Evolutionary conservation across 2,888 invertebrate species (phyloP), one percentile per base, ranked within the genome.

Genomic region (Hirtodrosophila trivittata): DNA sequence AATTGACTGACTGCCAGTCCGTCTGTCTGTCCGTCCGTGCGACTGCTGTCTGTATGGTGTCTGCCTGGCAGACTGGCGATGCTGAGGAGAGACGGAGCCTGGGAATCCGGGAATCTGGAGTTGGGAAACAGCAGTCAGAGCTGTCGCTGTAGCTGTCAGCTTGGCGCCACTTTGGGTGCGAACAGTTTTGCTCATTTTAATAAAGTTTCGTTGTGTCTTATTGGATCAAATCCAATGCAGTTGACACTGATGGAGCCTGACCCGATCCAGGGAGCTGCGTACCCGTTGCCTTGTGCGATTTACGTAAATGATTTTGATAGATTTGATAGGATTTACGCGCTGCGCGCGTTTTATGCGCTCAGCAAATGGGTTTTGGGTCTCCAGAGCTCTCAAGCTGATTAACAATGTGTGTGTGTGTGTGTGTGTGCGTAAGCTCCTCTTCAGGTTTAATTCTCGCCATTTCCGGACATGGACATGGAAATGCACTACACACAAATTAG

Each of bases 291-390:
- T 42, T 12, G 56, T 60, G 76, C 63, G 83, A 80, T 80, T 83
- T 80, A 77, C 75, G 69, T 81, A 81, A 81, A 83, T 77, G 80
- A 83, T 83, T 83, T 81, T 81, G 80, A 81, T 81, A 80, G 80
- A 77, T 80, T 80, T 80, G 83, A 80, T 80, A 64, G 83, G 83
- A 80, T 80, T 78, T 78, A 37, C 60, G 66, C 60, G 56, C n/a
- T n/a, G n/a, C 54, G 49, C 54, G 49, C 56, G n/a, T 74, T 68
- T 59, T 63, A 60, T 52, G 32, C 33, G 35, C 16, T 9, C 41
- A 10, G 35, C 9, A 62, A 71, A 66, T 66, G 63, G 56, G n/a
- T 63, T 63, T 56, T 8, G 35, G 21, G 38, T 43, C 70, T 49
- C 38, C 51, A 45, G 21, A 57, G 71, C 70, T 71, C 54, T 71